Base-by-base conservation (phyloP, 2,113 vertebrate genomes). In the Toxotes jaculatrix region DNA sequence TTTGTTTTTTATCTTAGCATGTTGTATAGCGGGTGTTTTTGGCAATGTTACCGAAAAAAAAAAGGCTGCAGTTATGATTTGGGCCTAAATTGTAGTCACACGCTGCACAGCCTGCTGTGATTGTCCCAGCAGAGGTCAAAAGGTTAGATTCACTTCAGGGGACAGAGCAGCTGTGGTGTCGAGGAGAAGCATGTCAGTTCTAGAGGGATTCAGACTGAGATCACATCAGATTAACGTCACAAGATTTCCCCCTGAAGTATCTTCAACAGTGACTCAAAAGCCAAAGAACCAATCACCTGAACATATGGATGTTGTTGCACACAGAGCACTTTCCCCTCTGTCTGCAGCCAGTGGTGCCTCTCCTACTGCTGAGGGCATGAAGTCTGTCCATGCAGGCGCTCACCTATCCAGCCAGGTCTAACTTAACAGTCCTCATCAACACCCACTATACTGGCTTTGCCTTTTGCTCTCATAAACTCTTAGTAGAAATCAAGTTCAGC, bases 1-100 rank as follows among this genome's bases (percentile, higher is more conserved):
- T 95, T 92, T 79, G 40, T 84, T 90, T 77, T 92, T 77, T 94
- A 91, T 92, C 92, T 93, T 91, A 94, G 95, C 94, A 95, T 95
- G 94, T 95, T 95, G 92, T 96, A 93, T 88, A 91, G 87, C 89
- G 80, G 91, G 84, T 92, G 90, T 92, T 91, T 91, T 85, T 91
- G 88, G 86, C 75, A 90, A 86, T 79, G 88, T 87, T 89, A 66
- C 74, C 65, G 14, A 63, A 63, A 55, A 71, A 73, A 38, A 67
- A 60, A 43, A 67, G 61, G 31, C 34, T 31, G 47, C 64, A 63
- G 64, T 55, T 79, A 43, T 42, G 32, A 90, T 85, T 88, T 66
- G 36, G 77, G 77, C 77, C 77, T 65, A 86, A 88, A 89, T 32
- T 38, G 59, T 47, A 62, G 62, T 23, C 17, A 11, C 49, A 67